Evolutionary conservation across 2,888 invertebrate genomes (phyloP).

Genomic region (Ochropacha duplaris): DNA sequence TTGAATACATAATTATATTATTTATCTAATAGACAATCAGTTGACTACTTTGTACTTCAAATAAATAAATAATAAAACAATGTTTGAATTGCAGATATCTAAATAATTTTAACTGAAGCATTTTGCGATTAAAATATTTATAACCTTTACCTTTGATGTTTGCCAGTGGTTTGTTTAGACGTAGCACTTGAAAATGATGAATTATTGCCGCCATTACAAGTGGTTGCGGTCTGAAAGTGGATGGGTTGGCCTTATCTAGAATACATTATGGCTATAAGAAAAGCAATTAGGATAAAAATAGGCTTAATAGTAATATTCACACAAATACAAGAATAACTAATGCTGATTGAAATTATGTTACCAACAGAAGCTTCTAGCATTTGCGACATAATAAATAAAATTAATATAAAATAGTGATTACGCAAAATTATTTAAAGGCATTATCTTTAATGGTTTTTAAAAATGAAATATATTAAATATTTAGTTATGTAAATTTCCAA

Average conservation of each 20-base stretch:
- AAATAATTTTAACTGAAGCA: slow-evolving; percentile 28
- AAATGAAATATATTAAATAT: not conserved
- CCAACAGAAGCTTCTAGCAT: not conserved
- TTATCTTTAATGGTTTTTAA: not conserved
- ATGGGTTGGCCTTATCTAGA: slow-evolving; percentile 44
- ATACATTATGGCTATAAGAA: slow-evolving; percentile 52
- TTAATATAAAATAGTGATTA: no score
- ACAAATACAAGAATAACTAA: not conserved
- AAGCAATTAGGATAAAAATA: slow-evolving; percentile 43
- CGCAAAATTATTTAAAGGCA: no score
- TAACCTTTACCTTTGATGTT: slow-evolving; percentile 48
- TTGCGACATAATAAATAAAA: not conserved
- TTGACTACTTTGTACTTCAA: not conserved
- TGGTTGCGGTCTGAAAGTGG: slow-evolving; percentile 35
- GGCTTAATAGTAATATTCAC: not conserved
- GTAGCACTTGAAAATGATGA: slow-evolving; percentile 63
- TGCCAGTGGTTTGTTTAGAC: slow-evolving; percentile 41
- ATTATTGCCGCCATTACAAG: slow-evolving; percentile 57
- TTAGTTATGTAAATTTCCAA: not conserved
- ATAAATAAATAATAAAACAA: slow-evolving; percentile 13
- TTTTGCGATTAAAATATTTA: slow-evolving; percentile 62
- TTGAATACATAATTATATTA: no score
- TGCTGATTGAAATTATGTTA: not conserved
- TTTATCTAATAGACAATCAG: no score
- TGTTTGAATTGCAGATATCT: slow-evolving; percentile 27